Evolutionary conservation across 2,113 vertebrate species (phyloP).

Genomic region (Penelope pileata): DNA sequence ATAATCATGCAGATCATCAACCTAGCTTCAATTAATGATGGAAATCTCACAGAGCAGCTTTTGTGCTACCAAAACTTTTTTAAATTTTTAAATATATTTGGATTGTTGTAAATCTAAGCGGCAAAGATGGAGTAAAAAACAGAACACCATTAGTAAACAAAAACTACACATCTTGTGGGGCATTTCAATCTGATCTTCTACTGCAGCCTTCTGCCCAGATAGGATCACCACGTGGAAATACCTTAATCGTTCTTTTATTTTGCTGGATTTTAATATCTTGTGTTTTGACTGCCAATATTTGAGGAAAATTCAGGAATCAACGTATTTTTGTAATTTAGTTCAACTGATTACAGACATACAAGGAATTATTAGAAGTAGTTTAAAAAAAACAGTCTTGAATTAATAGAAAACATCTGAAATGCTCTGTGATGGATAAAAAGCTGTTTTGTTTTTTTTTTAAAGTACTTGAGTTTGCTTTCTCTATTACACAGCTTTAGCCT

Average conservation of each 20-base stretch:
- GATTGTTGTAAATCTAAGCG: neutral
- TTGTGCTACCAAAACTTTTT: neutral
- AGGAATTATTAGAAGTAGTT: neutral
- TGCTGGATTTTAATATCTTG: neutral
- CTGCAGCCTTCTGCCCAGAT: conserved; percentile 75
- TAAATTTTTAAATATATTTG: neutral
- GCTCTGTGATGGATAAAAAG: neutral
- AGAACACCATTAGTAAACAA: neutral
- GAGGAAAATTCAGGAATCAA: neutral
- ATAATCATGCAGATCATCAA: neutral
- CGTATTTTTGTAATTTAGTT: neutral
- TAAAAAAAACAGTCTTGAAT: neutral
- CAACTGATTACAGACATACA: neutral
- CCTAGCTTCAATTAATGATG: neutral
- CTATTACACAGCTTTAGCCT: neutral
- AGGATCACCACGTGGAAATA: conserved; percentile 50
- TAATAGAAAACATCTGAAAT: neutral
- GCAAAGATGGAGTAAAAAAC: neutral
- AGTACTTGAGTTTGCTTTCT: neutral
- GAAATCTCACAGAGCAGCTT: neutral
- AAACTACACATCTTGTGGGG: neutral
- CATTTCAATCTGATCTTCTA: conserved; percentile 53
- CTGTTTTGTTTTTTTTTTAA: neutral
- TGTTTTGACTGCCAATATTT: neutral
- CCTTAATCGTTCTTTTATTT: neutral